These are phyloP conservation scores for Sphaerodactylus townsendi DNA, from an alignment of 2,113 vertebrate genomes.

Conservation along the genomic window DNA sequence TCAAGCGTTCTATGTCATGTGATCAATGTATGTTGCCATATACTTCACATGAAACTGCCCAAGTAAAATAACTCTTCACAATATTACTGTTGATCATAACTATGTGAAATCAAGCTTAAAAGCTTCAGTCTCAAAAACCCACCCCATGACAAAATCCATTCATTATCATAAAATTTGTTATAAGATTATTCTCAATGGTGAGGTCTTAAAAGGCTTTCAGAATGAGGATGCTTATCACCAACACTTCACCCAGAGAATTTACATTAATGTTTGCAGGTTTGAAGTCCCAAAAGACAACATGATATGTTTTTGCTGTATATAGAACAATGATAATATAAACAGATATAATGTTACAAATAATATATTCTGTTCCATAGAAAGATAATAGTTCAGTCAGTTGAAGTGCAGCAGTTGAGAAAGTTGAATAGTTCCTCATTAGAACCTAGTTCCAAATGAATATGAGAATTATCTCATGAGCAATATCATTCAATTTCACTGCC, in stretches of 20 bases:
- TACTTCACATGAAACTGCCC: not conserved
- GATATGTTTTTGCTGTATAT: not conserved
- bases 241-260: not conserved
- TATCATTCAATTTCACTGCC: no score
- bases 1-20: not conserved
- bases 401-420: no score
- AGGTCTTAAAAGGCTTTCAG: not conserved
- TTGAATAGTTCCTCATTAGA: no score
- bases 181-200: not conserved
- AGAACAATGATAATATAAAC: not conserved
- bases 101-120: not conserved
- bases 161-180: not conserved
- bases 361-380: no score
- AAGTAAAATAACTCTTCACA: not conserved
- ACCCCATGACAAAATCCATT: not conserved
- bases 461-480: no score
- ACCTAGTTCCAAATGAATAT: no score
- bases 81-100: not conserved
- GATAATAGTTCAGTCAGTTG: no score
- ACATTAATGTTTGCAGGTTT: not conserved
- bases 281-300: not conserved
- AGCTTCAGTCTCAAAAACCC: not conserved
- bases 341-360: no score
- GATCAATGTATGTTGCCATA: not conserved
- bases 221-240: not conserved